Conservation (phyloP, 2,888 invertebrate species). For the Agrilus mali region DNA sequence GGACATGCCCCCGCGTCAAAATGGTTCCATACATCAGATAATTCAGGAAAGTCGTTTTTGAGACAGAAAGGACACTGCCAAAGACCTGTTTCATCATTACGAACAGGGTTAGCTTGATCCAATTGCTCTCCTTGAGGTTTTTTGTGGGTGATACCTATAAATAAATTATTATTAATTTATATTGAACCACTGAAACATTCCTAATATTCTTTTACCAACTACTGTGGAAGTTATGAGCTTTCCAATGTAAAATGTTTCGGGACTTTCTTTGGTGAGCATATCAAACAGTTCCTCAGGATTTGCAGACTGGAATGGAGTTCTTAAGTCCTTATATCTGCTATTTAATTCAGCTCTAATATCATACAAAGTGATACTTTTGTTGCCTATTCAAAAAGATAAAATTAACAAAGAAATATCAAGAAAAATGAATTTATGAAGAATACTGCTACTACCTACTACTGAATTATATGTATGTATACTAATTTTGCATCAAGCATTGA, state of each 20-base stretch:
- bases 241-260: slow-evolving; percentile 82
- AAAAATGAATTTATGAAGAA: slow-evolving; percentile 3
- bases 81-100: slow-evolving; percentile 85
- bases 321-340: slow-evolving; percentile 81
- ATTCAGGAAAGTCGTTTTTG: slow-evolving; percentile 89
- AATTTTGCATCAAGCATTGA: slow-evolving; percentile 2
- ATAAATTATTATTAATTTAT: too few relatives aligned
- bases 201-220: slow-evolving; percentile 16
- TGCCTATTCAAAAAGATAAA: slow-evolving; percentile 33
- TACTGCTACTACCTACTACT: too few relatives aligned
- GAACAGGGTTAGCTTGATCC: slow-evolving; percentile 90
- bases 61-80: slow-evolving; percentile 98
- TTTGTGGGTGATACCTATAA: slow-evolving; percentile 63
- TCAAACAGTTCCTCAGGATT: slow-evolving; percentile 85
- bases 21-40: slow-evolving; percentile 97
- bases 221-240: slow-evolving; percentile 78
- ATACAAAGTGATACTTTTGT: slow-evolving; percentile 88
- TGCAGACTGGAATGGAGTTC: slow-evolving; percentile 64
- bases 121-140: slow-evolving; percentile 88
- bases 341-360: slow-evolving; percentile 95
- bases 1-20: slow-evolving; percentile 94
- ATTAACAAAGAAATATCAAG: slow-evolving; percentile 2
- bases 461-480: too few relatives aligned
- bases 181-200: too few relatives aligned
- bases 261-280: slow-evolving; percentile 90